Evolutionary conservation across 1,140 invertebrate genomes (phyloP).

Genomic region (Thaumetopoea pityocampa): DNA sequence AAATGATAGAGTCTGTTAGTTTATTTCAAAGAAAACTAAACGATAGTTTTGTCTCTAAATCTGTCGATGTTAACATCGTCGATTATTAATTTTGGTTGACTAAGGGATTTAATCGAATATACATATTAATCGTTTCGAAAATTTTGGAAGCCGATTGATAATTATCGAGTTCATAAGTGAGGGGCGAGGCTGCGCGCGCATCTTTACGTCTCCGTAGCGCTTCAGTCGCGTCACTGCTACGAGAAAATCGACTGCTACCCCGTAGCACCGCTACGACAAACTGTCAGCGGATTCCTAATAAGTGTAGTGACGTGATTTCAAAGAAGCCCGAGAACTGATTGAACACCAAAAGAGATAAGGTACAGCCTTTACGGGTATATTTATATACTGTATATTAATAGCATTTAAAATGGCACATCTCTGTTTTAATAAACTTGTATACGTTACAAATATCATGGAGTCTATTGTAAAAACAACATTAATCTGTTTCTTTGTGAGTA

Average conservation of each 20-base stretch:
- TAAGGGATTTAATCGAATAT: conserved; percentile 40
- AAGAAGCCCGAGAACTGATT: conserved; percentile 10
- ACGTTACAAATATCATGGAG: too few species aligned
- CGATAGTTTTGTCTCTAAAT: too few species aligned
- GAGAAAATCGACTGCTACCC: conserved; percentile 52
- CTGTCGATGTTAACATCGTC: too few species aligned
- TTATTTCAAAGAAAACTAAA: too few species aligned
- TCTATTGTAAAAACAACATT: too few species aligned
- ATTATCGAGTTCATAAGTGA: conserved; percentile 62
- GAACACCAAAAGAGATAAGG: conserved; percentile 5
- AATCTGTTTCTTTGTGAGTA: too few species aligned
- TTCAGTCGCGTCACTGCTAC: conserved; percentile 60
- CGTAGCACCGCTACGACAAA: conserved; percentile 33
- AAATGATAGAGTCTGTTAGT: too few species aligned
- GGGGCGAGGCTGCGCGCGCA: conserved; percentile 69
- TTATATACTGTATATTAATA: too few species aligned
- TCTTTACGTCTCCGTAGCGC: conserved; percentile 35
- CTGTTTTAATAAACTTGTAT: too few species aligned
- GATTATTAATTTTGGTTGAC: too few species aligned
- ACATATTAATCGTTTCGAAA: conserved; percentile 50
- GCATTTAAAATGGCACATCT: too few species aligned
- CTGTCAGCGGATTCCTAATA: conserved; percentile 12
- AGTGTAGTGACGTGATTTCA: conserved; percentile 30
- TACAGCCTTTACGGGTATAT: not conserved
- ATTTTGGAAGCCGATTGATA: conserved; percentile 59